These are phyloP conservation scores for Odontomachus brunneus DNA, from an alignment of 1,140 invertebrate species.

Conservation along the genomic window DNA sequence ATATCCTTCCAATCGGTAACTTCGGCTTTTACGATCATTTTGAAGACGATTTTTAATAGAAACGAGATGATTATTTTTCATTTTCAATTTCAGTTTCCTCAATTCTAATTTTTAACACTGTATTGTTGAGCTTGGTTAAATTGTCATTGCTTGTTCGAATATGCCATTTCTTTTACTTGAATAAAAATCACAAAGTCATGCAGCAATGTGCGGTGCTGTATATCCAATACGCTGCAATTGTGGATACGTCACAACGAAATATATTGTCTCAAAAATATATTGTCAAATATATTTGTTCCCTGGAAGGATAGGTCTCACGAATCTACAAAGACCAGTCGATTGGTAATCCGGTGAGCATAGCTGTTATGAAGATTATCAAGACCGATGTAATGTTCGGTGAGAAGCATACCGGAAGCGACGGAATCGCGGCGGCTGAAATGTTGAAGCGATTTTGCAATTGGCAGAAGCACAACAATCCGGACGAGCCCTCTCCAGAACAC, in stretches of 20 bases:
- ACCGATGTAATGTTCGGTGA: constrained; percentile 85
- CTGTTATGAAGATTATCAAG: constrained; percentile 90
- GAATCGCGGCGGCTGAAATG: constrained; percentile 88
- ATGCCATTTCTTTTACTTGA: too few species aligned
- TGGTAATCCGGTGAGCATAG: constrained; percentile 92
- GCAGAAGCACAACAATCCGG: constrained; percentile 87
- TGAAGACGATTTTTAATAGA: too few species aligned
- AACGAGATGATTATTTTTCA: too few species aligned
- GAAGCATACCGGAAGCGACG: constrained; percentile 75
- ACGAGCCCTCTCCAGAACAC: constrained; percentile 85
- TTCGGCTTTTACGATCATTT: not conserved
- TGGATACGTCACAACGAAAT: too few species aligned
- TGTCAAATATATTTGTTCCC: not conserved
- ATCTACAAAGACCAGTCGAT: constrained; percentile 93
- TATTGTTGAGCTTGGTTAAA: too few species aligned
- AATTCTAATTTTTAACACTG: too few species aligned
- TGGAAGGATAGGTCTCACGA: constrained; percentile 87
- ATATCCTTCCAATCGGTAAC: too few species aligned
- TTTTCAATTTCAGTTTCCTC: too few species aligned
- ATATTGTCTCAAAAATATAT: not conserved
- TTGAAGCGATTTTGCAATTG: constrained; percentile 90
- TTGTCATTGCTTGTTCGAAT: too few species aligned
- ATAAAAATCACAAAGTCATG: too few species aligned
- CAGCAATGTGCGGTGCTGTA: too few species aligned
- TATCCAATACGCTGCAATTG: too few species aligned